Evolutionary conservation across 2,888 invertebrate genomes (phyloP), one percentile per base, ranked within the genome.

Genomic region (Eudemis profundana): DNA sequence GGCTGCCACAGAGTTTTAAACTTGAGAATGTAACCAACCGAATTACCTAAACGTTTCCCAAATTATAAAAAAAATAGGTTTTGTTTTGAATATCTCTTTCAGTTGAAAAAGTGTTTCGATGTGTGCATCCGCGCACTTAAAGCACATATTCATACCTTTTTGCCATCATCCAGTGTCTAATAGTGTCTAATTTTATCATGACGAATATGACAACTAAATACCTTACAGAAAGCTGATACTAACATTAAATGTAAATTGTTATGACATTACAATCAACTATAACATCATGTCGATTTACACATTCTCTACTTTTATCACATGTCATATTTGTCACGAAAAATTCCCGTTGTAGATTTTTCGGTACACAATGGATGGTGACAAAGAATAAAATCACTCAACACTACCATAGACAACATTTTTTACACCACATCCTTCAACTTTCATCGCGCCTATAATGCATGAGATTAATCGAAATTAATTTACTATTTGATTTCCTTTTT

Each of bases 391-490:
- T 29, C 12, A 42, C 27, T 29, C 8, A 42, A 17, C 15, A 4
- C 17, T 42, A 7, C 29, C 27, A 42, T 12, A 56, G 29, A 42
- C 42, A 17, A 44, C 17, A 44, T 23, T 42, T 7, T 7, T 1
- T 3, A 47, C 23, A 14, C 27, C 3, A 14, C 49, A 8, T 8
- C 27, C n/a, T 14, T 14, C 14, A 17, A 19, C 10, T 47, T 15
- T 12, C 42, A 29, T 53, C 29, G 17, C 14, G 21, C 27, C 27
- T 60, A 40, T 44, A 23, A 53, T 40, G 42, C 49, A 50, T 63
- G 63, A 63, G 63, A 63, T 63, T 62, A 57, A 57, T 57, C 47
- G 33, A 50, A 42, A 36, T 33, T 29, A 50, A 40, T 40, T 38
- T 40, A 63, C 40, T 61, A 63, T 38, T 63, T 47, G 17, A 54